phyloP scores from a whole-genome alignment of 2,888 invertebrate genomes.

The Polyommatus iphigenia region DNA sequence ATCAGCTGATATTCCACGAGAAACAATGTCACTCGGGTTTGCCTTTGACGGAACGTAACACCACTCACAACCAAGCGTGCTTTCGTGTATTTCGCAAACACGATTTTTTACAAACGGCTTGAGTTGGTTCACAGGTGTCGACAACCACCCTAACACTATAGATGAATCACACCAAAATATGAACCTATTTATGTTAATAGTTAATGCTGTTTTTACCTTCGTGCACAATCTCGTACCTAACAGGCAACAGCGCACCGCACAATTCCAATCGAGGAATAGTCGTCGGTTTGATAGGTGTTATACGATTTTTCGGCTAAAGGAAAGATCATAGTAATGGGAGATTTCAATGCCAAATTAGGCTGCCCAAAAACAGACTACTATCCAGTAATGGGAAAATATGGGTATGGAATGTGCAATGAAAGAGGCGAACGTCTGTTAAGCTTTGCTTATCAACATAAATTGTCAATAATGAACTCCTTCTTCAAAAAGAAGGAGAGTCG shows the following conservation, averaged over 20 bases:
- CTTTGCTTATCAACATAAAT: too few species aligned
- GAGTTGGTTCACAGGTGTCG: not conserved
- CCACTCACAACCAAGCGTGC: not conserved
- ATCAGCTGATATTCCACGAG: not conserved
- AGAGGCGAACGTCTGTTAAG: too few species aligned
- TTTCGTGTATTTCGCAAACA: not conserved
- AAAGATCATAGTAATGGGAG: too few species aligned
- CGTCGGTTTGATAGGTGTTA: slow-evolving; percentile 7
- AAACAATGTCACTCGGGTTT: not conserved
- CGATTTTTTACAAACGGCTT: not conserved
- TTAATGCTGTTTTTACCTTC: not conserved
- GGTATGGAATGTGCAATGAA: too few species aligned
- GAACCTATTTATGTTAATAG: too few species aligned
- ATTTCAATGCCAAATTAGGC: too few species aligned
- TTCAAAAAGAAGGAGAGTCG: too few species aligned
- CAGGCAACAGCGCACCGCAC: slow-evolving; percentile 41
- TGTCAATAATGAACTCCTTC: too few species aligned
- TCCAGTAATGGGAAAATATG: too few species aligned
- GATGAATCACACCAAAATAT: too few species aligned
- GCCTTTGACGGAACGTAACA: not conserved
- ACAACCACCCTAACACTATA: not conserved
- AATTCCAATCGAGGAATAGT: slow-evolving; percentile 26
- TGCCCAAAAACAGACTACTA: too few species aligned
- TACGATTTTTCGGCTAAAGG: too few species aligned
- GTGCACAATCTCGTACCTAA: slow-evolving; percentile 35